Evolutionary conservation across 2,797 vertebrate genomes (phyloP).

Genomic region (Aulostomus chinensis): DNA sequence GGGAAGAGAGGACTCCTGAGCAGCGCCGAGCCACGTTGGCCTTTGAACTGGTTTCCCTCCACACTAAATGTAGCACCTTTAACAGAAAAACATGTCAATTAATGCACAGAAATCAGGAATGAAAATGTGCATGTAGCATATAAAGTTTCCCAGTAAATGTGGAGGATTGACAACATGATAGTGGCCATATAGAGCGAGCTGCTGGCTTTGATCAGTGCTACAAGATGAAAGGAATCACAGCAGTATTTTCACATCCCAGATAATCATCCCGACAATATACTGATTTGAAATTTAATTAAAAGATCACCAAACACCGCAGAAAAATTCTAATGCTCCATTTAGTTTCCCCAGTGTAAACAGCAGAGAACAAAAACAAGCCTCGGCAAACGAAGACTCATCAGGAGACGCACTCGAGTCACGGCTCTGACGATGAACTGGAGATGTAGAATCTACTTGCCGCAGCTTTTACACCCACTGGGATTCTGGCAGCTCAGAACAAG

Average conservation of each 20-base stretch:
- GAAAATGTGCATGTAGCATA: no score
- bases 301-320: slow-evolving; percentile 5
- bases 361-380: slow-evolving; percentile 32
- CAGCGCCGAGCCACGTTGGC: slow-evolving; percentile 64
- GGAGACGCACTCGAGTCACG: slow-evolving; percentile 11
- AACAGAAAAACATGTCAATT: slow-evolving; percentile 27
- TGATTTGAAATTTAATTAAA: no score
- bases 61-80: slow-evolving; percentile 83
- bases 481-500: slow-evolving; percentile 12
- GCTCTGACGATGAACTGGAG: slow-evolving; percentile 27
- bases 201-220: no score
- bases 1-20: slow-evolving; percentile 88
- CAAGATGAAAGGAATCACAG: no score
- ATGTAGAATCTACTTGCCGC: slow-evolving; percentile 9
- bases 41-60: slow-evolving; percentile 83
- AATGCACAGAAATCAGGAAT: background rate
- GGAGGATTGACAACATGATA: no score
- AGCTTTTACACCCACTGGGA: slow-evolving; percentile 8
- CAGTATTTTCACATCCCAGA: no score
- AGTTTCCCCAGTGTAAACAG: slow-evolving; percentile 22
- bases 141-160: no score
- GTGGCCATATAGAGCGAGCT: no score
- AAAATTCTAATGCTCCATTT: slow-evolving; percentile 7
- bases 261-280: background rate
- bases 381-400: slow-evolving; percentile 17